A percentile compares a stretch with the other conserved stretches of the same genome.
Evolutionary conservation across 2,797 vertebrate genomes (phyloP).

Genomic region (Buceros bicornis): DNA sequence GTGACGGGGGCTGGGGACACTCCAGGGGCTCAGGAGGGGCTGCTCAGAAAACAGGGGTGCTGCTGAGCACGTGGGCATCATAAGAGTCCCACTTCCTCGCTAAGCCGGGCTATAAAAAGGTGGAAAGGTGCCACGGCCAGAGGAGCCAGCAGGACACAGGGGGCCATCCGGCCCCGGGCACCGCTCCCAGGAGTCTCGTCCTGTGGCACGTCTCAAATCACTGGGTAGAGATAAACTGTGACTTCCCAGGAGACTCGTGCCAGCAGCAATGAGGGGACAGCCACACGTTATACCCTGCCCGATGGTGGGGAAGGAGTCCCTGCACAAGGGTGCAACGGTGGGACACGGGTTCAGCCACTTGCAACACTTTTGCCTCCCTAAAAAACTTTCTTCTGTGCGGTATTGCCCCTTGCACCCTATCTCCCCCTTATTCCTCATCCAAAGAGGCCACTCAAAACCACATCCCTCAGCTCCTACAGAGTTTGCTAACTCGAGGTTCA

Average conservation of each 20-base stretch:
- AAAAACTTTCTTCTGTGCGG: neutral
- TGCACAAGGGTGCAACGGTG: accelerated
- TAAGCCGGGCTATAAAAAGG: constrained; percentile 43
- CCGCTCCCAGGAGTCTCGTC: neutral
- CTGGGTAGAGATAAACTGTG: neutral
- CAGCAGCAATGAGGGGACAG: neutral
- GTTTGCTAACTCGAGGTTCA: neutral
- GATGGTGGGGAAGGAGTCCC: neutral
- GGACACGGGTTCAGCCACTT: neutral
- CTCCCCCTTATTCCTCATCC: neutral
- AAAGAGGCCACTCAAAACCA: neutral
- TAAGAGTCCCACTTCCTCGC: neutral
- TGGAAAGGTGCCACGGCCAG: neutral
- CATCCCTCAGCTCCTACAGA: neutral
- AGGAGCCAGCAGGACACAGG: neutral
- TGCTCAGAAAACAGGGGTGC: neutral
- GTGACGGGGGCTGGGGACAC: neutral
- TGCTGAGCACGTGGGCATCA: neutral
- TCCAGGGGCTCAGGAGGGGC: neutral
- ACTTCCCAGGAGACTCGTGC: neutral
- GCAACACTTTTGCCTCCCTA: neutral
- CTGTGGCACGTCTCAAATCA: constrained; percentile 49
- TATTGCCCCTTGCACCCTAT: neutral
- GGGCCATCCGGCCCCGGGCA: constrained; percentile 12
- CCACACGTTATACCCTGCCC: neutral